These are phyloP conservation scores for Drosophila sucinea DNA, from an alignment of 1,140 invertebrate species.

Conservation along the genomic window DNA sequence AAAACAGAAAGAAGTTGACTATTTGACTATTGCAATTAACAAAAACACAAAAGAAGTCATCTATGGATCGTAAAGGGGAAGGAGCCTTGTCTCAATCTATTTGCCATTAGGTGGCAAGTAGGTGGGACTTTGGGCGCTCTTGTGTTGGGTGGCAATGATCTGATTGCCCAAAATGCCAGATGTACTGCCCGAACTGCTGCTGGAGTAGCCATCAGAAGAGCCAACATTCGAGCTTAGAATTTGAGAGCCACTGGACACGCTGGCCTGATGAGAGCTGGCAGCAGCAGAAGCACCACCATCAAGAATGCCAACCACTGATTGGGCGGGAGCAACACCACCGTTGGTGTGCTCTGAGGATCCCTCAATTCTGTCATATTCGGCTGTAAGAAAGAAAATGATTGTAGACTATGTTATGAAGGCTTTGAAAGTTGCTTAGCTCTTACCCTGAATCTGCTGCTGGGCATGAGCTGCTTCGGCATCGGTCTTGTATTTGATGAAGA, in stretches of 20 bases:
- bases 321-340: constrained; percentile 71
- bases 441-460: constrained; percentile 81
- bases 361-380: constrained; percentile 78
- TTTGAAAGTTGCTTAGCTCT: constrained; percentile 7
- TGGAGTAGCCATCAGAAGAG: constrained; percentile 13
- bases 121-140: constrained; percentile 52
- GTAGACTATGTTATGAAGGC: no score
- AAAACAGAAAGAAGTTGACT: constrained; percentile 12
- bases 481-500: constrained; percentile 90
- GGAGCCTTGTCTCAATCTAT: constrained; percentile 23
- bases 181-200: constrained; percentile 26
- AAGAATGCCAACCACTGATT: constrained; percentile 76
- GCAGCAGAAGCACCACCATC: constrained; percentile 53
- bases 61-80: background rate
- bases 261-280: constrained; percentile 33
- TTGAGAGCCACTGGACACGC: constrained; percentile 9
- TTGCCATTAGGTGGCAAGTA: constrained; percentile 64
- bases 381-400: constrained; percentile 21
- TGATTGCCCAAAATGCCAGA: constrained; percentile 6
- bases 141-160: constrained; percentile 33
- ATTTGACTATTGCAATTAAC: constrained; percentile 35
- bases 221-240: constrained; percentile 20
- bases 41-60: constrained; percentile 33
- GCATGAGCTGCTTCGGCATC: constrained; percentile 84
- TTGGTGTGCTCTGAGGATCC: constrained; percentile 75